A percentile compares a stretch with the other conserved stretches of the same genome.
Evolutionary conservation across 2,888 invertebrate genomes (phyloP).

Genomic region (Uropetala carovei): DNA sequence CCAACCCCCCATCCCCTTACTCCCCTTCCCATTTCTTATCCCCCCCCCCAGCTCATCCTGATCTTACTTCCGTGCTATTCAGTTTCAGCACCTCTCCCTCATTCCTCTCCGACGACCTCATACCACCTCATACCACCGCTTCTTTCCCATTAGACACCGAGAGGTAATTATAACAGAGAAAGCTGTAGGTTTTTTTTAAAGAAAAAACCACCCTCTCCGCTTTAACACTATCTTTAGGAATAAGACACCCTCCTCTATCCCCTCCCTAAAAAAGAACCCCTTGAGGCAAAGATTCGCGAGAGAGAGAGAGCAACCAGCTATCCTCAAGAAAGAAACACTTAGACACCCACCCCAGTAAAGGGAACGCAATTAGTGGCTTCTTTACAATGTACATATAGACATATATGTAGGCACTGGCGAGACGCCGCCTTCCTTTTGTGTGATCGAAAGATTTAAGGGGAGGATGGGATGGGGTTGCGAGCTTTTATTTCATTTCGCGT

Average conservation of each 20-base stretch:
- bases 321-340: neutral
- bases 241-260: conserved; percentile 3
- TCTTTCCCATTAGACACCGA: conserved; percentile 13
- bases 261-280: neutral
- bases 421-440: conserved; percentile 30
- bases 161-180: conserved; percentile 44
- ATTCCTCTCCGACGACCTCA: neutral
- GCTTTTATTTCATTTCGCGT: conserved; percentile 51
- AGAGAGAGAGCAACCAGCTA: neutral
- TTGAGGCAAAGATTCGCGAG: conserved; percentile 7
- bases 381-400: conserved; percentile 14
- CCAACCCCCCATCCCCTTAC: neutral
- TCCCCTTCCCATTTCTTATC: too few species aligned
- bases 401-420: neutral
- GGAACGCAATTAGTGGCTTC: conserved; percentile 55
- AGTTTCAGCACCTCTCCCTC: neutral
- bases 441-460: conserved; percentile 1
- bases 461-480: neutral
- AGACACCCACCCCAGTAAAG: neutral
- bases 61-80: conserved; percentile 5
- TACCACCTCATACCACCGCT: neutral
- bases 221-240: conserved; percentile 40
- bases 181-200: neutral
- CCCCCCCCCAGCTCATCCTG: neutral
- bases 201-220: neutral